A percentile compares a stretch with the other conserved stretches of the same genome.
Conservation (phyloP, 2,797 vertebrate species). For the Fistularia tabacaria region DNA sequence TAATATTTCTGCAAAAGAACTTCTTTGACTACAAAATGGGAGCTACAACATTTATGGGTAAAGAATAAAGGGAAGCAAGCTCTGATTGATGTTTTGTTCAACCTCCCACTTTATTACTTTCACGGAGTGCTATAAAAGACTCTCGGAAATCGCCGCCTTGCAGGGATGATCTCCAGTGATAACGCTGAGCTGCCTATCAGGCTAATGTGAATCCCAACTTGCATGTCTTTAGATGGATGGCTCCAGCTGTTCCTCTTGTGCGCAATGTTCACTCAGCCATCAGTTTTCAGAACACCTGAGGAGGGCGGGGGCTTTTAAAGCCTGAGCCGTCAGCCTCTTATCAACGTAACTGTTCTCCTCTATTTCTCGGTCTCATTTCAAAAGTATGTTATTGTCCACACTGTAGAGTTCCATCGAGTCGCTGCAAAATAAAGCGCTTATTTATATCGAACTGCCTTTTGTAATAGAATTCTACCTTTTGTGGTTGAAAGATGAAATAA, state of each 20-base stretch:
- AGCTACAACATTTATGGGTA: too few relatives aligned
- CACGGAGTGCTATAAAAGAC: background rate
- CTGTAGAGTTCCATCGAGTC: conserved; percentile 32
- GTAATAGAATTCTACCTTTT: background rate
- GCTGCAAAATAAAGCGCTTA: conserved; percentile 34
- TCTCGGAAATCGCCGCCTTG: background rate
- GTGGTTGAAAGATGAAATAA: background rate
- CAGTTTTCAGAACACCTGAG: conserved; percentile 15
- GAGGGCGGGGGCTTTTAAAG: conserved; percentile 26
- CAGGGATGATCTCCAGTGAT: background rate
- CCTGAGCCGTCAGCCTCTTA: conserved; percentile 12
- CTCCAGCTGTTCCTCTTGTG: conserved; percentile 5
- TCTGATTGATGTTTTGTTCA: too few relatives aligned
- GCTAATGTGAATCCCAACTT: conserved; percentile 18
- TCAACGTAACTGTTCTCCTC: conserved; percentile 5
- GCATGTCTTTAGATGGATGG: background rate
- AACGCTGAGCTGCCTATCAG: conserved; percentile 10
- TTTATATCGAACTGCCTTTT: conserved; percentile 23
- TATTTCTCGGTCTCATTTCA: conserved; percentile 49
- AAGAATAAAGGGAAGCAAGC: too few relatives aligned
- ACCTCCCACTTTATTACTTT: too few relatives aligned
- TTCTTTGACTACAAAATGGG: too few relatives aligned
- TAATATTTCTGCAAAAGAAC: too few relatives aligned
- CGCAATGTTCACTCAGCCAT: conserved; percentile 24
- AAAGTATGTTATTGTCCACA: conserved; percentile 43